These are phyloP conservation scores for Amblyjoppa proteus DNA, from an alignment of 2,888 invertebrate species.

Conservation along the genomic window DNA sequence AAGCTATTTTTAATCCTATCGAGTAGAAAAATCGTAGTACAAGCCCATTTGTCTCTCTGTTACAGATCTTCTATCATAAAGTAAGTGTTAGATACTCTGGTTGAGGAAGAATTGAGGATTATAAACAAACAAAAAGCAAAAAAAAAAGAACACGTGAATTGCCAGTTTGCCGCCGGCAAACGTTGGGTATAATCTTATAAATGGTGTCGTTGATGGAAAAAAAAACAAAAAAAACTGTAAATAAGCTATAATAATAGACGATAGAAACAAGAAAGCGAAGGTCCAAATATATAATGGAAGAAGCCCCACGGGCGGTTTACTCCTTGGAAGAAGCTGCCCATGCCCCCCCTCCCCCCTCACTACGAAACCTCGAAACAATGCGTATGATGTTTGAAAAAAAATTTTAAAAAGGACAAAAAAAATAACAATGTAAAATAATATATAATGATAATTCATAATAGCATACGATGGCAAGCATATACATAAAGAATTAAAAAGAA, in stretches of 20 bases:
- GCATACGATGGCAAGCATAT: conserved; percentile 76
- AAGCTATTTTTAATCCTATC: conserved; percentile 4
- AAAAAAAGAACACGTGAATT: conserved; percentile 71
- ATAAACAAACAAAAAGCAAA: conserved; percentile 62
- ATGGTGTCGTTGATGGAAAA: conserved; percentile 78
- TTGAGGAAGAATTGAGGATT: conserved; percentile 68
- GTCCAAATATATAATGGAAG: conserved; percentile 74
- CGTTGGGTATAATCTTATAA: conserved; percentile 71
- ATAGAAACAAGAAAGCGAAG: conserved; percentile 76
- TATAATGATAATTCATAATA: conserved; percentile 81
- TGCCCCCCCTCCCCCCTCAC: conserved; percentile 38
- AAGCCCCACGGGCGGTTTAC: conserved; percentile 47
- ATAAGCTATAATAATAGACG: conserved; percentile 80
- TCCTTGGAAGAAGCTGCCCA: conserved; percentile 61
- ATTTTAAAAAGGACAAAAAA: conserved; percentile 30
- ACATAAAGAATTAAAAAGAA: conserved; percentile 71
- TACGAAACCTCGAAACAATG: conserved; percentile 61
- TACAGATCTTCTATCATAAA: conserved; percentile 84
- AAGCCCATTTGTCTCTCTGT: conserved; percentile 69
- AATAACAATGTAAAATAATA: conserved; percentile 82
- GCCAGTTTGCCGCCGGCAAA: conserved; percentile 75
- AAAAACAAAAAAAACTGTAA: conserved; percentile 79
- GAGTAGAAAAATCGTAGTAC: conserved; percentile 38
- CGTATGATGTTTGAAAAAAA: conserved; percentile 52
- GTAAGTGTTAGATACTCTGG: conserved; percentile 76